These are phyloP conservation scores for Cyclopterus lumpus DNA, from an alignment of 2,797 vertebrate genomes.

Conservation along the genomic window DNA sequence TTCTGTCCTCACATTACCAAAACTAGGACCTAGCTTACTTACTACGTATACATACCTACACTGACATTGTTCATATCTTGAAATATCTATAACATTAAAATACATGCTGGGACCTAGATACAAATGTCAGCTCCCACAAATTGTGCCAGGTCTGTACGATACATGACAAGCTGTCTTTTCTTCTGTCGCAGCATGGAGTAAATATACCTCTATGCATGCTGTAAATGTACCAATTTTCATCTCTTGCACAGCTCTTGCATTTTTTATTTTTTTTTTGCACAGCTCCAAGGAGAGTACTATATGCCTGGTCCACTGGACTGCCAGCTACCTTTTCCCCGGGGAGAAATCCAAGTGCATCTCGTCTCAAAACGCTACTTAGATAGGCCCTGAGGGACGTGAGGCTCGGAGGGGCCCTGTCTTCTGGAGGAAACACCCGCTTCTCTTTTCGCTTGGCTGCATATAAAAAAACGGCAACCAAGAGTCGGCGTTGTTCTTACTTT, in stretches of 20 bases:
- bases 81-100: constrained; percentile 10
- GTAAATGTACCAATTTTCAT: constrained; percentile 59
- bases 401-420: constrained; percentile 50
- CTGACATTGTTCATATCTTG: neutral
- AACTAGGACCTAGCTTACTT: constrained; percentile 34
- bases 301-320: constrained; percentile 56
- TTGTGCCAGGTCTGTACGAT: constrained; percentile 22
- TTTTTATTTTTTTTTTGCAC: constrained; percentile 12
- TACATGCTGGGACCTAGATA: constrained; percentile 41
- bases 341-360: constrained; percentile 61
- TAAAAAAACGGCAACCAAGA: constrained; percentile 44
- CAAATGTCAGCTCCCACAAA: constrained; percentile 29
- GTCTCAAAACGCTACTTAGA: constrained; percentile 73
- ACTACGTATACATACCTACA: constrained; percentile 1
- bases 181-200: constrained; percentile 29
- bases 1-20: constrained; percentile 1
- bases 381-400: constrained; percentile 61
- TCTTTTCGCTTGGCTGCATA: constrained; percentile 41
- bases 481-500: constrained; percentile 8
- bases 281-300: constrained; percentile 45
- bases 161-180: constrained; percentile 35
- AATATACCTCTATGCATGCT: constrained; percentile 25
- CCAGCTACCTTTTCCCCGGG: constrained; percentile 62
- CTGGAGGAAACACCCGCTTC: constrained; percentile 49
- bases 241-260: constrained; percentile 35